A percentile compares a stretch with the other conserved stretches of the same genome.
Evolutionary conservation across 2,797 vertebrate species (phyloP).

Genomic region (Coregonus ussuriensis): DNA sequence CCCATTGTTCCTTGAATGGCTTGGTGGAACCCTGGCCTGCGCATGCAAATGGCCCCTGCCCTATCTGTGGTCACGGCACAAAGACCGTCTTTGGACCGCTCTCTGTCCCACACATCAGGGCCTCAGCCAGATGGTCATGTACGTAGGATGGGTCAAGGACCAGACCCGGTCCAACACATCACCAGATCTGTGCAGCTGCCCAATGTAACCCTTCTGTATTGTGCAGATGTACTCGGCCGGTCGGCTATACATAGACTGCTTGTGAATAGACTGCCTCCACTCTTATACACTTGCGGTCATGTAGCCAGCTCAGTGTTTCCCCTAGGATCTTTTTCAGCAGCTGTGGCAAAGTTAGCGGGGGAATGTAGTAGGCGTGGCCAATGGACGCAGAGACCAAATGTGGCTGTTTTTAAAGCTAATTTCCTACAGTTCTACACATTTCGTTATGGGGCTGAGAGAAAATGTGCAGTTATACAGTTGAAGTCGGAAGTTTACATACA

Average conservation of each 20-base stretch:
- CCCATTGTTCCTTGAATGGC: not conserved
- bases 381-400: too few species aligned
- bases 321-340: too few species aligned
- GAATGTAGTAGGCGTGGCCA: too few species aligned
- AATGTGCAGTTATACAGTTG: too few species aligned
- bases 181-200: not conserved
- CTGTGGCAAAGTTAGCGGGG: too few species aligned
- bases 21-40: not conserved
- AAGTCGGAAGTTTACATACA: too few species aligned
- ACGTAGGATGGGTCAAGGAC: conserved; percentile 9
- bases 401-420: too few species aligned
- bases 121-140: not conserved
- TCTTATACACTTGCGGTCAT: not conserved
- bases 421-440: too few species aligned
- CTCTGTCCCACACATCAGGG: not conserved
- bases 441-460: too few species aligned
- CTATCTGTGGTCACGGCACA: not conserved
- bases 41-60: conserved; percentile 7
- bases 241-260: not conserved
- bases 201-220: not conserved
- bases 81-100: not conserved
- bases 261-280: not conserved
- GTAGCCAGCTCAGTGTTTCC: too few species aligned
- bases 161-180: not conserved
- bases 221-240: not conserved